Percentiles rank a stretch among this genome's conserved stretches.
These are phyloP conservation scores for Pipistrellus pygmaeus DNA, from an alignment of 2,797 vertebrate genomes.

Conservation along the genomic window DNA sequence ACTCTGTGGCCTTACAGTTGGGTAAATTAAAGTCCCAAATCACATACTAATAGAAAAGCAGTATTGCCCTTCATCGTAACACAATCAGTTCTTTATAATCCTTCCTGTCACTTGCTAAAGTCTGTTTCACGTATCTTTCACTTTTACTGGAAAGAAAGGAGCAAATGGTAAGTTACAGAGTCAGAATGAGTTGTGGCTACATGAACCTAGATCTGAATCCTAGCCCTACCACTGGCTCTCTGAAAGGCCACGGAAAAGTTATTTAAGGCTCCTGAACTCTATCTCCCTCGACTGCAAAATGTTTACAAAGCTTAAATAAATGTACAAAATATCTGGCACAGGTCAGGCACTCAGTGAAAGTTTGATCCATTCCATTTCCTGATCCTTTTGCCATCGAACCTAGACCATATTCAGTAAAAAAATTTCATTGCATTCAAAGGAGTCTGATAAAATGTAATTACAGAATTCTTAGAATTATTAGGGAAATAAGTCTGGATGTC, in stretches of 20 bases:
- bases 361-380: neutral
- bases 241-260: neutral
- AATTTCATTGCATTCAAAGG: neutral
- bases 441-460: neutral
- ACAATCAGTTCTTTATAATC: neutral
- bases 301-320: slow-evolving; percentile 11
- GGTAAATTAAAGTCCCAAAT: neutral
- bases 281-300: neutral
- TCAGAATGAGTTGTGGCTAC: neutral
- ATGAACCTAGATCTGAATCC: neutral
- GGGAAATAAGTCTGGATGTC: neutral
- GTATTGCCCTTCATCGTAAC: neutral
- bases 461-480: neutral
- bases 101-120: neutral
- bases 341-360: neutral
- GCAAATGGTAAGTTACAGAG: neutral
- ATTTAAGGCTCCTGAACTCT: neutral
- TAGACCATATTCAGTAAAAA: neutral
- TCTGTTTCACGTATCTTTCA: neutral
- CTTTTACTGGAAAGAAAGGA: slow-evolving; percentile 1
- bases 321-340: neutral
- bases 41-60: neutral
- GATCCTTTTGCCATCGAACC: neutral
- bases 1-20: neutral
- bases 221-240: neutral